Conservation (phyloP, 2,797 vertebrate species). For the Alca torda region DNA sequence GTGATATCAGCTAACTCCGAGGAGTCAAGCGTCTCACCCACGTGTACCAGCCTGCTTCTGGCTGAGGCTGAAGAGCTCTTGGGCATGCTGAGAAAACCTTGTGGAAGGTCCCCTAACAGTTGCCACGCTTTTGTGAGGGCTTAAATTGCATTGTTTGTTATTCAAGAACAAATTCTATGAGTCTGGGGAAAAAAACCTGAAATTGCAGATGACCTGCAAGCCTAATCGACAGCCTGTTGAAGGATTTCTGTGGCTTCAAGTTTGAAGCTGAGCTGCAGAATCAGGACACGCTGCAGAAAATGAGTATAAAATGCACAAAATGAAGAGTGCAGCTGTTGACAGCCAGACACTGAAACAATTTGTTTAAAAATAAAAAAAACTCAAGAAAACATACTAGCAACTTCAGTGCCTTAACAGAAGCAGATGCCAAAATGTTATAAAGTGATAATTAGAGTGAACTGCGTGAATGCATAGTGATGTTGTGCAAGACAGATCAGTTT, state of each 20-base stretch:
- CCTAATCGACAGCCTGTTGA: not conserved
- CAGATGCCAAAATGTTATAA: not conserved
- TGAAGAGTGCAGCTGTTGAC: not conserved
- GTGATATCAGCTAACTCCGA: not conserved
- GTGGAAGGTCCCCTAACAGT: not conserved
- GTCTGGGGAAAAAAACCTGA: not conserved
- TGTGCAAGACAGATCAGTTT: slow-evolving; percentile 48
- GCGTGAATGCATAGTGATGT: not conserved
- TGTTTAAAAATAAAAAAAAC: slow-evolving; percentile 12
- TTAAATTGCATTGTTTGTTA: not conserved
- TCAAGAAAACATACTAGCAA: not conserved
- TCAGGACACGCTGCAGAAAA: not conserved
- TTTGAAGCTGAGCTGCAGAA: not conserved
- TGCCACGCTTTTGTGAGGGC: not conserved
- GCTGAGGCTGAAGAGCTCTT: not conserved
- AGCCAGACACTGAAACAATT: not conserved
- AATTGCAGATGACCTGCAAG: not conserved
- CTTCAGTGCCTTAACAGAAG: not conserved
- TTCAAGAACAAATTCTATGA: not conserved
- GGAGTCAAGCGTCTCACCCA: not conserved
- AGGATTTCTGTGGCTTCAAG: not conserved
- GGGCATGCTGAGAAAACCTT: not conserved
- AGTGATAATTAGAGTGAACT: not conserved
- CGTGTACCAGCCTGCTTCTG: fast-evolving
- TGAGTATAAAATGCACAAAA: not conserved